Conservation (phyloP, 1,140 invertebrate species). For the Drosophila eugracilis region DNA sequence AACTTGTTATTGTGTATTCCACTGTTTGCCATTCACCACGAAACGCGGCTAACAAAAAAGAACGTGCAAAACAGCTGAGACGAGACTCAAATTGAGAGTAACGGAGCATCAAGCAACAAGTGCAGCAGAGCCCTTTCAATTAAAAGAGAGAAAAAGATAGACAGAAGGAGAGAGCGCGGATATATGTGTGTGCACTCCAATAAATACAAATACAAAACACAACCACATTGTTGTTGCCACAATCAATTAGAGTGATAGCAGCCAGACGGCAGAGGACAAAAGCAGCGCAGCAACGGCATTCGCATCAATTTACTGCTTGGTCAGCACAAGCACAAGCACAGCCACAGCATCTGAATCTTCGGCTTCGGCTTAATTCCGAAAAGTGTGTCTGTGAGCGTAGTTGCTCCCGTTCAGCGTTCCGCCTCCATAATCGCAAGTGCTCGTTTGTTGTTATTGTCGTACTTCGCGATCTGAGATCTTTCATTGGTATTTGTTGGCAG, state of each 20-base stretch:
- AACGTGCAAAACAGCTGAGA: conserved; percentile 75
- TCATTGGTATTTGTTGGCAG: conserved; percentile 27
- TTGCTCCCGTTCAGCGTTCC: conserved; percentile 68
- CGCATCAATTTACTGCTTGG: conserved; percentile 54
- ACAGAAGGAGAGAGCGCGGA: neutral
- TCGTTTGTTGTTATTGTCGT: conserved; percentile 37
- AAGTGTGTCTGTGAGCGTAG: conserved; percentile 42
- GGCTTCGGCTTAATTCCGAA: conserved; percentile 43
- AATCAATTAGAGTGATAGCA: conserved; percentile 58
- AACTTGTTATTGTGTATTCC: conserved; percentile 64
- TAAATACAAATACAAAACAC: conserved; percentile 1
- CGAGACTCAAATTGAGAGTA: conserved; percentile 23
- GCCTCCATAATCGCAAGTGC: conserved; percentile 68
- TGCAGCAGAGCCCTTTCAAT: conserved; percentile 47
- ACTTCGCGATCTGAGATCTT: conserved; percentile 12
- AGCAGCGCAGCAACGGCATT: conserved; percentile 46
- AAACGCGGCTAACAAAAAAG: conserved; percentile 34
- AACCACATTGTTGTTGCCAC: conserved; percentile 39
- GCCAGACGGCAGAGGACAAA: conserved; percentile 22
- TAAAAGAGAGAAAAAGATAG: conserved; percentile 7
- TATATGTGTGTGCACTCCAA: conserved; percentile 5
- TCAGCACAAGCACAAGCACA: too few relatives aligned
- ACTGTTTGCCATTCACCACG: conserved; percentile 52
- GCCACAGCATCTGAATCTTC: conserved; percentile 16
- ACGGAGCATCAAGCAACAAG: conserved; percentile 51